Evolutionary conservation across 2,888 invertebrate genomes (phyloP).

Genomic region (Tridacna crocea): DNA sequence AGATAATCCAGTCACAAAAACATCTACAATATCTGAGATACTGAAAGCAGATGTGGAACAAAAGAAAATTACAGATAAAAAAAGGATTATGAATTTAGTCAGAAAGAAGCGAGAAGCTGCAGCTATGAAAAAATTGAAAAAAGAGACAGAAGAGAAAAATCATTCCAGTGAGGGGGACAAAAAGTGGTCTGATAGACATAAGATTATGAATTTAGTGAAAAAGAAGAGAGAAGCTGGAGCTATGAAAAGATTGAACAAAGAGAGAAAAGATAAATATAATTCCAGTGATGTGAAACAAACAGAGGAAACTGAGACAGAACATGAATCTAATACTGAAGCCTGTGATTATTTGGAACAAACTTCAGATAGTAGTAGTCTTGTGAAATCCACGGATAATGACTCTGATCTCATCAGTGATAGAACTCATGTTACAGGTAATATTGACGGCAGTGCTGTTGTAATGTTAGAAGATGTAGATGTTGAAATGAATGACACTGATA

Average conservation of each 20-base stretch:
- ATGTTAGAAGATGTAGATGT: neutral
- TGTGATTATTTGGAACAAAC: neutral
- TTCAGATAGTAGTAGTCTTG: neutral
- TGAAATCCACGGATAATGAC: neutral
- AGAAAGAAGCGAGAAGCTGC: conserved; percentile 10
- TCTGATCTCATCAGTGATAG: neutral
- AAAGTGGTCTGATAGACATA: neutral
- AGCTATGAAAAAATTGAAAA: conserved; percentile 3
- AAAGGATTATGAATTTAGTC: conserved; percentile 12
- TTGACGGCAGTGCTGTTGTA: neutral
- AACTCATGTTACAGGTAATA: neutral
- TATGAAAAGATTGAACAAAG: conserved; percentile 4
- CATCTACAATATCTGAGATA: neutral
- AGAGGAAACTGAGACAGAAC: neutral
- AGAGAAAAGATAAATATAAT: neutral
- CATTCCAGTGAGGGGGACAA: neutral
- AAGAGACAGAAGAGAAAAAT: neutral
- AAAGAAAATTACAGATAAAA: neutral
- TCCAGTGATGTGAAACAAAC: neutral
- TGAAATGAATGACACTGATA: neutral
- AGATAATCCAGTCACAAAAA: neutral
- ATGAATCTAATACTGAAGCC: neutral
- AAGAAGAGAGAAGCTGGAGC: conserved; percentile 14
- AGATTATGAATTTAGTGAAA: conserved; percentile 23
- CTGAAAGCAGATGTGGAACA: neutral